Conservation (phyloP, 2,113 vertebrate species). For the Struthidea cinerea region DNA sequence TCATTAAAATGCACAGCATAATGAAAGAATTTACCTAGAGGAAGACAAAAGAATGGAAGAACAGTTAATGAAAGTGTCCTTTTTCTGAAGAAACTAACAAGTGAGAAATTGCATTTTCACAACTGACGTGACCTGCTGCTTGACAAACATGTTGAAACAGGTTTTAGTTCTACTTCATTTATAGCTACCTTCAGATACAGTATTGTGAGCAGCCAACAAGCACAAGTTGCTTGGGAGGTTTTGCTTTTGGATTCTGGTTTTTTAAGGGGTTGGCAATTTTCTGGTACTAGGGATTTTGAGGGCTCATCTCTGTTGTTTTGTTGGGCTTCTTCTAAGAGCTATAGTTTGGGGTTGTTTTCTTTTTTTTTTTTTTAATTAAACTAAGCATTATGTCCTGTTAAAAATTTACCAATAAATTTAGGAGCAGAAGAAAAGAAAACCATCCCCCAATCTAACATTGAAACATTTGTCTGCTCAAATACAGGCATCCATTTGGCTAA, state of each 20-base stretch:
- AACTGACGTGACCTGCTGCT: background rate
- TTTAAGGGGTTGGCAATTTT: background rate
- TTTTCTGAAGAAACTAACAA: background rate
- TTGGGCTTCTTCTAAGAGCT: background rate
- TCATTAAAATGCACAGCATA: background rate
- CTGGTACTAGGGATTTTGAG: background rate
- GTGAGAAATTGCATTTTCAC: background rate
- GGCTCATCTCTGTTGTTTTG: background rate
- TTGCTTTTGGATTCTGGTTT: background rate
- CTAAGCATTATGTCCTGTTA: background rate
- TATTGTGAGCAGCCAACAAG: background rate
- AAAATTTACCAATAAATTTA: background rate
- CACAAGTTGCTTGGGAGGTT: background rate
- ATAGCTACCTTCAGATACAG: background rate
- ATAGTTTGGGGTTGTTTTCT: background rate
- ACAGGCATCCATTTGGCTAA: background rate
- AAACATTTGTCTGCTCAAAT: slow-evolving; percentile 8
- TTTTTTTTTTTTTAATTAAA: background rate
- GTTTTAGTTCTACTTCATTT: background rate
- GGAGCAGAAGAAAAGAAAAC: background rate
- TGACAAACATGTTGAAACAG: background rate
- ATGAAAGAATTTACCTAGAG: background rate
- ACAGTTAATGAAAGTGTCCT: background rate
- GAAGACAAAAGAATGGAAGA: background rate
- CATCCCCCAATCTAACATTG: background rate